Evolutionary conservation across 1,140 invertebrate genomes (phyloP), one percentile per base, ranked within the genome.

Genomic region (Sminthurinus signatus): DNA sequence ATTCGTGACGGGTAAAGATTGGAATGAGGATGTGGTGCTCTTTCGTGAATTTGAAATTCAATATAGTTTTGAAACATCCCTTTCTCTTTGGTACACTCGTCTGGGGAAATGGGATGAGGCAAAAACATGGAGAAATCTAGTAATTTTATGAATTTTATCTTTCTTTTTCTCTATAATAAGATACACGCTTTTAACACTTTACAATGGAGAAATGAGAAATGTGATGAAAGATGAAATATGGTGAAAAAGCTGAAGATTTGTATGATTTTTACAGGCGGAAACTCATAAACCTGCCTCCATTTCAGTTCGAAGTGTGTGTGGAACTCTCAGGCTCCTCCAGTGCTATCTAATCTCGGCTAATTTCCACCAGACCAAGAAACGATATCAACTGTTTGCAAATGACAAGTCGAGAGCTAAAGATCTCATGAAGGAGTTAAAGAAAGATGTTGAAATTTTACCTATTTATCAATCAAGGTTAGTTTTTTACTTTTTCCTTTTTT

Each of bases 301-400:
- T 3, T 67, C 23, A 23, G 65, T 60, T 36, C 23, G 44, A 10
- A 58, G 48, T 32, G 67, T 69, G 0, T 17, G 52, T 1, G 64
- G 61, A 3, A 50, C 69, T 15, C 42, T 72, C 31, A 67, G 64
- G 52, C 36, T 72, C 2, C 29, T 72, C 10, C 60, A 72, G 46
- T 52, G 43, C 39, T 31, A 65, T 17, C 59, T 72, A 17, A 72
- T 72, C 23, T 23, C 54, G 0, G 67, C 69, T 0, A 67, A 72
- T 52, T 62, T 66, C 29, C 65, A 69, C 31, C 39, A 64, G 14
- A 55, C 62, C 8, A 57, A 32, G 23, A 72, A 72, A 46, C 50
- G 62, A 25, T 69, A 65, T 21, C 60, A 72, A 28, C 61, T 67
- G 21, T 64, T 62, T 55, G 48, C 61, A 2, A 64, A 64, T 27